Percentiles rank a stretch among this genome's conserved stretches.
These are phyloP conservation scores for Macropus fuliginosus DNA, from an alignment of 2,797 vertebrate species.

Conservation along the genomic window DNA sequence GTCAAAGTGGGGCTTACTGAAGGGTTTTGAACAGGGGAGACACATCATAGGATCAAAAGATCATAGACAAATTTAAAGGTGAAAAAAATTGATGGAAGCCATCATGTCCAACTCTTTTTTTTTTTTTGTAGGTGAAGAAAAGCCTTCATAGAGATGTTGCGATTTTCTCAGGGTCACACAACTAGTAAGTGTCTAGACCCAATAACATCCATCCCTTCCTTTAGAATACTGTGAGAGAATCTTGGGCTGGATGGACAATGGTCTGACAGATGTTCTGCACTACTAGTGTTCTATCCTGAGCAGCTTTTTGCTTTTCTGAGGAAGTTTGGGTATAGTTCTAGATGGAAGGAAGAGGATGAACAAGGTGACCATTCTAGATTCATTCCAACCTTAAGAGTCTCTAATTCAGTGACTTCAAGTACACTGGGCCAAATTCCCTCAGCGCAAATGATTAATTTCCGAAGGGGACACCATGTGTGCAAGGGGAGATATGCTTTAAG, in stretches of 20 bases:
- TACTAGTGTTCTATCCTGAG: neutral
- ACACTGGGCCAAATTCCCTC: conserved; percentile 51
- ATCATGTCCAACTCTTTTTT: neutral
- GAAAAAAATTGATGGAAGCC: neutral
- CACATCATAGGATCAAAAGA: neutral
- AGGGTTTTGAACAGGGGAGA: neutral
- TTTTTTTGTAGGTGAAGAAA: neutral
- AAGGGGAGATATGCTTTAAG: conserved; percentile 63
- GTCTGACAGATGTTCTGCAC: neutral
- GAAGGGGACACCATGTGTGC: conserved; percentile 57
- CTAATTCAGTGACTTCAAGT: conserved; percentile 43
- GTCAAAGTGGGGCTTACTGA: neutral
- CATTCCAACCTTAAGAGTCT: conserved; percentile 48
- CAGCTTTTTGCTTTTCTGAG: neutral
- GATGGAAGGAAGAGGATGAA: conserved; percentile 8
- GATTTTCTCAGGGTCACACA: neutral
- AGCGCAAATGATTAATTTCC: conserved; percentile 62
- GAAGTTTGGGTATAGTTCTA: conserved; percentile 14
- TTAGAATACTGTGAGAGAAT: neutral
- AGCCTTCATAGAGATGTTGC: neutral
- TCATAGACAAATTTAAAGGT: neutral
- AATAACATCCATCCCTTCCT: neutral
- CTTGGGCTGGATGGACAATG: neutral
- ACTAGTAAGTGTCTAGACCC: neutral
- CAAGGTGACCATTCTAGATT: conserved; percentile 53